Base-by-base conservation (phyloP, 2,888 invertebrate species). In the Microplitis manilae region DNA sequence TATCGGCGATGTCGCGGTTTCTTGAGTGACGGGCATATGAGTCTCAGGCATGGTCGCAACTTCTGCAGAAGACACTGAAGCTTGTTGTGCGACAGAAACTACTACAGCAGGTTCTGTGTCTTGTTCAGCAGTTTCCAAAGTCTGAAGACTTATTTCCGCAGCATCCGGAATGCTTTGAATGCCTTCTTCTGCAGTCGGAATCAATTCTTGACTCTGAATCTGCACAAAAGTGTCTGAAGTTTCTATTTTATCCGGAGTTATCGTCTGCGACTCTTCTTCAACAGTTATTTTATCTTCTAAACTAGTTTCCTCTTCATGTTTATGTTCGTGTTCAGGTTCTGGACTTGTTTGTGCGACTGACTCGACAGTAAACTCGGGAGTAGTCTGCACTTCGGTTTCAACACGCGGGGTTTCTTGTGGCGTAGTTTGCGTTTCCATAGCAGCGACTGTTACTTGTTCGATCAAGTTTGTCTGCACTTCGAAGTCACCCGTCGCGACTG, bases 391-490 rank as follows among this genome's bases (percentile, higher is more conserved):
- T 77, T 86, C 82, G 15, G 79, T 84, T 73, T 82, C 82, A 41
- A 84, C 38, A 65, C 83, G 78, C 2, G 85, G 83, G 77, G 79
- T 85, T 30, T 84, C 80, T 40, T 79, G 77, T 0, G 86, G 84
- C 0, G 84, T 85, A 2, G 88, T 89, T 79, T 88, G 89, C 5
- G 87, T 87, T 76, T 88, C 88, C 5, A 68, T 80, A 6, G 81
- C 81, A 5, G 80, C 81, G 6, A 84, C 75, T 15, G 76, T 6
- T 40, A 81, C 68, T 59, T 83, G 84, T 81, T 91, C 89, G 38
- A 84, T 84, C 70, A 88, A 84, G 77, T 92, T 91, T 2, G 91
- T 91, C 85, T 93, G 93, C 9, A 91, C 90, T 77, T 91, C 80
- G 87, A 90, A 77, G 90, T 92, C 86, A 90, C 91, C 90, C 8